These are phyloP conservation scores for Drosophila pseudoobscura DNA, from an alignment of 1,140 invertebrate species.

Conservation along the genomic window DNA sequence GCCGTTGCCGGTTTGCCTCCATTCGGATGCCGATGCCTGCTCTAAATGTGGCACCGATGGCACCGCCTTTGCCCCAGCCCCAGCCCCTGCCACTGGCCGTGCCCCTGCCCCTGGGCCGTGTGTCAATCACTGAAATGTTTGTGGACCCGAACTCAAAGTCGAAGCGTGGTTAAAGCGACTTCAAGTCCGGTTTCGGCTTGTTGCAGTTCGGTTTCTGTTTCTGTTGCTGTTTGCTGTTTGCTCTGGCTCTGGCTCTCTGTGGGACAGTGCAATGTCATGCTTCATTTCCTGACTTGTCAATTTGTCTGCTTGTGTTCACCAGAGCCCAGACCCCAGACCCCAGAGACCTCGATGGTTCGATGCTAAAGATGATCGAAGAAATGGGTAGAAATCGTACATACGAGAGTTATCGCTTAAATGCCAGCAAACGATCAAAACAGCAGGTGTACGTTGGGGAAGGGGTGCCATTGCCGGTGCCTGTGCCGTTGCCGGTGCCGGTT, in stretches of 20 bases:
- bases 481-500: no score
- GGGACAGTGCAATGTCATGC: constrained; percentile 78
- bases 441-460: constrained; percentile 1
- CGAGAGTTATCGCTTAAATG: constrained; percentile 48
- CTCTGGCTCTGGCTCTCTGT: constrained; percentile 43
- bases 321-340: no score
- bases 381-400: constrained; percentile 28
- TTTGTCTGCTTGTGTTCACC: constrained; percentile 47
- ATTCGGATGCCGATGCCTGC: constrained; percentile 18
- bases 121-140: constrained; percentile 61
- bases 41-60: constrained; percentile 55
- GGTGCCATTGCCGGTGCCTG: no score
- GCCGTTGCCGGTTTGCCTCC: constrained; percentile 48
- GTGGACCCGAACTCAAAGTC: constrained; percentile 52
- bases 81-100: background rate
- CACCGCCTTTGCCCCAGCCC: constrained; percentile 22
- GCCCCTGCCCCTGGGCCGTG: constrained; percentile 28
- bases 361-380: constrained; percentile 5
- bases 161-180: constrained; percentile 59
- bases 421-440: constrained; percentile 52
- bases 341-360: constrained; percentile 18
- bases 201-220: constrained; percentile 2
- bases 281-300: constrained; percentile 80
- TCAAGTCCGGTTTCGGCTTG: constrained; percentile 42
- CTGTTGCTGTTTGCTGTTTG: background rate